Evolutionary conservation across 2,113 vertebrate species (phyloP).

Genomic region (Oxyruncus cristatus): DNA sequence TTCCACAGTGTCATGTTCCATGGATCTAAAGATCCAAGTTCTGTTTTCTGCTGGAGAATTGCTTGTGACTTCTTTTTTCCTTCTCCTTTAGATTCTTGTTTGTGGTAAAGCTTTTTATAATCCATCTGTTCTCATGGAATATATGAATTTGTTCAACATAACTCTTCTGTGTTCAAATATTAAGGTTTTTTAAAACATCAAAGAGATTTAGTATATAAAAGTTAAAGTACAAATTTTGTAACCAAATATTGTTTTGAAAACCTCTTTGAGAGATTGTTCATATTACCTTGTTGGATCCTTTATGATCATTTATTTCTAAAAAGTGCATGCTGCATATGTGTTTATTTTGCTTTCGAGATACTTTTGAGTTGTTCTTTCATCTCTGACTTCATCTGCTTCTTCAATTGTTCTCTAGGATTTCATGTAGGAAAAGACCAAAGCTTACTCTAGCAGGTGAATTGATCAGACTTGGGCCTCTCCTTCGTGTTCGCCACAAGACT

Average conservation of each 20-base stretch:
- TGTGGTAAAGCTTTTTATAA: neutral
- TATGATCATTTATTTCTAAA: neutral
- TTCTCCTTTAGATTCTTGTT: neutral
- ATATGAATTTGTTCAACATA: neutral
- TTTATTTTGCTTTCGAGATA: neutral
- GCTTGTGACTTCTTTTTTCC: neutral
- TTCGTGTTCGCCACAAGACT: constrained; percentile 68
- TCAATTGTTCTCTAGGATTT: constrained; percentile 23
- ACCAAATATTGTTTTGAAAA: neutral
- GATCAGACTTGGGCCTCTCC: constrained; percentile 70
- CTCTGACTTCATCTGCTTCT: neutral
- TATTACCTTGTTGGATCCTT: neutral
- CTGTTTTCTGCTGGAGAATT: neutral
- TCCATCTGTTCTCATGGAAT: neutral
- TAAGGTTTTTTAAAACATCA: neutral
- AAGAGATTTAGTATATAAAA: neutral
- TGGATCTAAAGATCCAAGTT: neutral
- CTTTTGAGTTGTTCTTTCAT: neutral
- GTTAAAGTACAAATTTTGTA: neutral
- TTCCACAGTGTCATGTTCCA: neutral
- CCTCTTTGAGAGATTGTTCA: neutral
- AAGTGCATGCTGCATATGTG: neutral
- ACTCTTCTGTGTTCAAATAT: neutral
- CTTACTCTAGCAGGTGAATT: constrained; percentile 74
- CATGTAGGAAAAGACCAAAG: neutral